Percentiles rank a stretch among this genome's conserved stretches.
These are phyloP conservation scores for Rhingia rostrata DNA, from an alignment of 2,888 invertebrate species.

Conservation along the genomic window DNA sequence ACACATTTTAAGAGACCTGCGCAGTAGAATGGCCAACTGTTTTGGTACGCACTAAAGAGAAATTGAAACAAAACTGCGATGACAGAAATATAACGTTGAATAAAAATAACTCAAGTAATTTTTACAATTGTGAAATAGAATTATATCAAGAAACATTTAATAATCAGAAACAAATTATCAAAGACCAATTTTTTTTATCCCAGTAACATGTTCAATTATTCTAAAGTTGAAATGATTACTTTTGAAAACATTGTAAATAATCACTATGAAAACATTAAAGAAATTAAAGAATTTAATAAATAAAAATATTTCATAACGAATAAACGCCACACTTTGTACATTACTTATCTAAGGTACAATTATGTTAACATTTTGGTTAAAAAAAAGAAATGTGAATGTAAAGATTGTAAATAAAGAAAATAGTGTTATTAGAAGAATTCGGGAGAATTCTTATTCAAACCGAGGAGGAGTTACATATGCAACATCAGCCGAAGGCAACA, in stretches of 20 bases:
- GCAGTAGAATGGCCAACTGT: too few relatives aligned
- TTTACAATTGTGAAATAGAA: slow-evolving; percentile 57
- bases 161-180: slow-evolving; percentile 10
- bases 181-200: slow-evolving; percentile 13
- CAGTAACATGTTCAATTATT: slow-evolving; percentile 1
- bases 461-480: slow-evolving; percentile 29
- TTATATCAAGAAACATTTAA: slow-evolving; percentile 29
- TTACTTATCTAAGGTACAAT: slow-evolving; percentile 6
- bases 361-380: slow-evolving; percentile 15
- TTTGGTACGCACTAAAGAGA: too few relatives aligned
- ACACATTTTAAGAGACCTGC: too few relatives aligned
- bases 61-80: slow-evolving; percentile 48
- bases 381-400: slow-evolving; percentile 9
- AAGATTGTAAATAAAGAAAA: slow-evolving; percentile 22
- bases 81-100: slow-evolving; percentile 44
- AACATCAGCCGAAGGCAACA: too few relatives aligned
- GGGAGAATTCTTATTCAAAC: slow-evolving; percentile 36
- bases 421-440: slow-evolving; percentile 16
- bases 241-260: too few relatives aligned
- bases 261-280: too few relatives aligned
- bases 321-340: slow-evolving; percentile 4
- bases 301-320: too few relatives aligned
- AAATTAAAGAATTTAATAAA: too few relatives aligned
- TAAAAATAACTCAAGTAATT: slow-evolving; percentile 40
- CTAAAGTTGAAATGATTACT: not conserved